These are phyloP conservation scores for Drosophila burlai DNA, from an alignment of 1,140 invertebrate genomes.

Conservation along the genomic window DNA sequence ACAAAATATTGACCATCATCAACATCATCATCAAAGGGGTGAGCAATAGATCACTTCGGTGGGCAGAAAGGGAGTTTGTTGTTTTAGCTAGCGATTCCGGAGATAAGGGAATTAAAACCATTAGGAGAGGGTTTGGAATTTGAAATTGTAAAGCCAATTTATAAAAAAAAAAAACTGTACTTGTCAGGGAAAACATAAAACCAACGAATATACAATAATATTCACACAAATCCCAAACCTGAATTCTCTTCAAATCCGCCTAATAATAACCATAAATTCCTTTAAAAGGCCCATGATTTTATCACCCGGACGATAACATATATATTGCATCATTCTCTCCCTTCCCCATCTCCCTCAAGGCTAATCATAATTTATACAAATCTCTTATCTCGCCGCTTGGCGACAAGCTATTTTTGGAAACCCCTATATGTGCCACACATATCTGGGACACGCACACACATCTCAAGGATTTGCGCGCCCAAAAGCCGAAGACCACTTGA, in stretches of 20 bases:
- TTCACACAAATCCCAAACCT: not conserved
- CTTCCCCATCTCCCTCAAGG: slow-evolving; percentile 3
- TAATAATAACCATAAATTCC: slow-evolving; percentile 1
- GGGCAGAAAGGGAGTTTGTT: slow-evolving; percentile 19
- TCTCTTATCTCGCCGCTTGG: slow-evolving; percentile 36
- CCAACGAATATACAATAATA: not conserved
- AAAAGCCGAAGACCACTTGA: slow-evolving; percentile 60
- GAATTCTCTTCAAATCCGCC: not conserved
- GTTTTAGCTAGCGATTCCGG: slow-evolving; percentile 9
- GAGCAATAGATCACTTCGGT: slow-evolving; percentile 9
- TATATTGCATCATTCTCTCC: slow-evolving; percentile 26
- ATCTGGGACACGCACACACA: slow-evolving; percentile 20
- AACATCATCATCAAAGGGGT: slow-evolving; percentile 33
- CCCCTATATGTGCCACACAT: slow-evolving; percentile 22
- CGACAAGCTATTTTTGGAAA: slow-evolving; percentile 52
- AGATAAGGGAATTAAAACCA: slow-evolving; percentile 10
- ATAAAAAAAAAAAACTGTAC: too few species aligned
- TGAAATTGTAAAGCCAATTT: not conserved
- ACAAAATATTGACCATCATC: slow-evolving; percentile 71
- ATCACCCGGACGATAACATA: not conserved
- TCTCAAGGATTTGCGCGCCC: slow-evolving; percentile 46
- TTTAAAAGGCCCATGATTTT: slow-evolving; percentile 1
- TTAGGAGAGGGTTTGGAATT: not conserved
- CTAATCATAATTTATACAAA: slow-evolving; percentile 26
- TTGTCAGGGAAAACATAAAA: too few species aligned